Conservation (phyloP, 53 echinoderm and acorn worm species). For the Arbacia lixula region DNA sequence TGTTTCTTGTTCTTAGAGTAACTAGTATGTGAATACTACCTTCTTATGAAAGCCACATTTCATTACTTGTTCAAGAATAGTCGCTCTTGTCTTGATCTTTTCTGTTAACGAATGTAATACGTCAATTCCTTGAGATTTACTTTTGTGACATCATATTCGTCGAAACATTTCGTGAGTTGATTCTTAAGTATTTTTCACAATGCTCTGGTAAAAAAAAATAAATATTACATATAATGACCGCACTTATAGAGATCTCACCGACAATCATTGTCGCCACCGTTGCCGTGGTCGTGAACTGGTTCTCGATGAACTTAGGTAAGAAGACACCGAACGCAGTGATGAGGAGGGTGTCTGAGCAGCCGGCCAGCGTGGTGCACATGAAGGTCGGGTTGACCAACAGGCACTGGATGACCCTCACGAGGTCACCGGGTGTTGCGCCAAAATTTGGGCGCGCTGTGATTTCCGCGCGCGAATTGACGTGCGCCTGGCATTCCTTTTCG, state of each 20-base stretch:
- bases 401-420: slow-evolving; percentile 59
- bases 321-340: slow-evolving; percentile 66
- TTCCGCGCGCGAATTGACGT: slow-evolving; percentile 50
- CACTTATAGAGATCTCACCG: slow-evolving; percentile 47
- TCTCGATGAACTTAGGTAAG: slow-evolving; percentile 70
- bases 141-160: too few species aligned
- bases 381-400: slow-evolving; percentile 71
- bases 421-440: slow-evolving; percentile 56
- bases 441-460: slow-evolving; percentile 54
- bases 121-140: too few species aligned
- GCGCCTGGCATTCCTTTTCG: slow-evolving; percentile 74
- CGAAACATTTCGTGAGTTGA: too few species aligned
- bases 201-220: too few species aligned
- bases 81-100: too few species aligned
- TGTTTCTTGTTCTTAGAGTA: too few species aligned
- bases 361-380: slow-evolving; percentile 49
- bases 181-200: too few species aligned
- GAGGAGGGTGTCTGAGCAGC: slow-evolving; percentile 59
- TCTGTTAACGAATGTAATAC: too few species aligned
- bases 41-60: too few species aligned
- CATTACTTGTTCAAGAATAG: too few species aligned
- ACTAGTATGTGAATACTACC: too few species aligned
- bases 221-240: neutral
- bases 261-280: slow-evolving; percentile 64
- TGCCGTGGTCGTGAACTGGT: slow-evolving; percentile 66